These are phyloP conservation scores for Plectrocnemia conspersa DNA, from an alignment of 1,140 invertebrate genomes.

Conservation along the genomic window DNA sequence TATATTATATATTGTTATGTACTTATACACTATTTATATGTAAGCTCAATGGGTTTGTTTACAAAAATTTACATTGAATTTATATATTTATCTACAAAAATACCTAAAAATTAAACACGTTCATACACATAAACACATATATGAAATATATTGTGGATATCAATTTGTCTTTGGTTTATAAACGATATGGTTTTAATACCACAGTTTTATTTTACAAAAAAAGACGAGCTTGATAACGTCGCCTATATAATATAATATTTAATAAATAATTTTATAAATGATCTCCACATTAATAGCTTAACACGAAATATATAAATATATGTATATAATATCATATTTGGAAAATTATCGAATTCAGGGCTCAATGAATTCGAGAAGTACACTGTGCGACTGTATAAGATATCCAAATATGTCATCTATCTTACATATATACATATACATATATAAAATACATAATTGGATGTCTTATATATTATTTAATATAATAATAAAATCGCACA, in stretches of 20 bases:
- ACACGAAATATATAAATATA: slow-evolving; percentile 5
- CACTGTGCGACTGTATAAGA: slow-evolving; percentile 7
- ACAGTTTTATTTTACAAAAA: no score
- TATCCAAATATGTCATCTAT: not conserved
- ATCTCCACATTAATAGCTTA: not conserved
- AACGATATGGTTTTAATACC: no score
- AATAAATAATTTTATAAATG: no score
- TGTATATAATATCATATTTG: not conserved
- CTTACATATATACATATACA: not conserved
- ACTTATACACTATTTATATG: not conserved
- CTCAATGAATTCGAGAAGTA: slow-evolving; percentile 20
- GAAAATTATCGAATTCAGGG: slow-evolving; percentile 20
- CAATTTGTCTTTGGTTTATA: no score
- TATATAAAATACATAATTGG: slow-evolving; percentile 5
- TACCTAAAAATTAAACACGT: not conserved
- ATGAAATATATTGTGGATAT: no score
- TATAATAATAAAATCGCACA: no score
- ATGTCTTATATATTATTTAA: no score
- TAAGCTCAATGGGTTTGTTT: slow-evolving; percentile 5
- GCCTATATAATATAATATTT: no score
- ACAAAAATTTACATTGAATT: not conserved
- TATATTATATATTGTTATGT: not conserved
- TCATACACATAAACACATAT: no score
- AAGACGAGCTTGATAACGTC: no score
- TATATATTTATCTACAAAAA: not conserved